These are phyloP conservation scores for Phania funesta DNA, from an alignment of 2,888 invertebrate genomes.

Conservation along the genomic window DNA sequence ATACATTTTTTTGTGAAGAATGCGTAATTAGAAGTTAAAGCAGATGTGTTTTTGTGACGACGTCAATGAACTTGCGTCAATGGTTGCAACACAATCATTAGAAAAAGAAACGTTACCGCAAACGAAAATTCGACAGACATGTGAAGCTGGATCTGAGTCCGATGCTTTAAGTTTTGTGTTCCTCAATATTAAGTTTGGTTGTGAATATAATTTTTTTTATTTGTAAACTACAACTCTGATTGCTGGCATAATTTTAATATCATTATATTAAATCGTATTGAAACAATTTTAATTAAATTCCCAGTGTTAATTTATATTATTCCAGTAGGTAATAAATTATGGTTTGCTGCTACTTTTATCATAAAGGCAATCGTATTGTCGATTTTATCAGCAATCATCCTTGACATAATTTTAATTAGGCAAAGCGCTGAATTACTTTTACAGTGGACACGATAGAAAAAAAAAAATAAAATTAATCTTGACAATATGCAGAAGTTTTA, in stretches of 20 bases:
- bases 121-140: too few species aligned
- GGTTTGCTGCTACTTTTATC: background rate
- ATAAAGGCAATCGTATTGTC: background rate
- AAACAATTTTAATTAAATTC: background rate
- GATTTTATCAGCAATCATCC: constrained; percentile 41
- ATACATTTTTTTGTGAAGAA: too few species aligned
- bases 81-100: too few species aligned
- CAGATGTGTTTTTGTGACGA: too few species aligned
- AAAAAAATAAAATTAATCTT: constrained; percentile 27
- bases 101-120: too few species aligned
- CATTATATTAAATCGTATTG: background rate
- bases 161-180: too few species aligned
- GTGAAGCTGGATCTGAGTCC: too few species aligned
- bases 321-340: constrained; percentile 5
- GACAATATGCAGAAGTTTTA: too few species aligned
- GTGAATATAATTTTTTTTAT: too few species aligned
- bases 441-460: background rate
- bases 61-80: too few species aligned
- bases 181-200: too few species aligned
- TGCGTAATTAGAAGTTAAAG: too few species aligned
- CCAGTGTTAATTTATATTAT: background rate
- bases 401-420: constrained; percentile 46
- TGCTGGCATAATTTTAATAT: background rate
- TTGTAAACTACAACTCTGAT: background rate
- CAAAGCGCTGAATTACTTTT: constrained; percentile 8